Evolutionary conservation across 1,140 invertebrate genomes (phyloP).

Genomic region (Drosophila littoralis): DNA sequence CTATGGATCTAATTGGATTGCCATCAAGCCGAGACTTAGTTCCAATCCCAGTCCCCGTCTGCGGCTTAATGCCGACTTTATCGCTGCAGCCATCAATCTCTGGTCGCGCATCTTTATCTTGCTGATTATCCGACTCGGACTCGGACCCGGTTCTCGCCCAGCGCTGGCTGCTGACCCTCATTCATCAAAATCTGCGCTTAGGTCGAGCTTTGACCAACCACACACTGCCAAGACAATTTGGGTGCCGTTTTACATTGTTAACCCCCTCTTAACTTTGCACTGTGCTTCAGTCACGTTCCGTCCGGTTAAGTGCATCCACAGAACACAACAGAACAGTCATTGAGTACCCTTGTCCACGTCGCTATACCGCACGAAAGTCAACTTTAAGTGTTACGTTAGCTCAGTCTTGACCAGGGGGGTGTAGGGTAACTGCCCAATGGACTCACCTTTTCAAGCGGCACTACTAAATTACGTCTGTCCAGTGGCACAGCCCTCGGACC

Average conservation of each 20-base stretch:
- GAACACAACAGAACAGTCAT: slow-evolving; percentile 22
- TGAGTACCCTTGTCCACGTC: slow-evolving; percentile 42
- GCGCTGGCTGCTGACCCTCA: slow-evolving; percentile 31
- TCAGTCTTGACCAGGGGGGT: not conserved
- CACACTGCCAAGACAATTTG: slow-evolving; percentile 50
- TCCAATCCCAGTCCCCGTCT: not conserved
- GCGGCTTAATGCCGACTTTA: slow-evolving; percentile 1
- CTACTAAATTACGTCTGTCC: slow-evolving; percentile 72
- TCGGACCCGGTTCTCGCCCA: not conserved
- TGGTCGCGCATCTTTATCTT: slow-evolving; percentile 25
- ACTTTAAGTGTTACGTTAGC: slow-evolving; percentile 56
- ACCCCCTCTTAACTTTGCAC: slow-evolving; percentile 16
- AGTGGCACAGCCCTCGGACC: slow-evolving; percentile 41
- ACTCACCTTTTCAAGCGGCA: slow-evolving; percentile 85
- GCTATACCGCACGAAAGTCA: slow-evolving; percentile 41
- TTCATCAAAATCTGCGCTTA: slow-evolving; percentile 66
- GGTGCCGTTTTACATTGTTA: slow-evolving; percentile 49
- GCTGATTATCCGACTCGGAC: slow-evolving; percentile 33
- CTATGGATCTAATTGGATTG: slow-evolving; percentile 64
- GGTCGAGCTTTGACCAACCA: slow-evolving; percentile 36
- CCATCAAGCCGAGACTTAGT: not conserved
- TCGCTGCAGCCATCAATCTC: slow-evolving; percentile 63
- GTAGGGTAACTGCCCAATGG: slow-evolving; percentile 16
- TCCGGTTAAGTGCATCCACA: slow-evolving; percentile 66
- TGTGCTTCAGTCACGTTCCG: slow-evolving; percentile 66